These are phyloP conservation scores for Sminthopsis crassicaudata DNA, from an alignment of 2,113 vertebrate genomes.

Conservation along the genomic window DNA sequence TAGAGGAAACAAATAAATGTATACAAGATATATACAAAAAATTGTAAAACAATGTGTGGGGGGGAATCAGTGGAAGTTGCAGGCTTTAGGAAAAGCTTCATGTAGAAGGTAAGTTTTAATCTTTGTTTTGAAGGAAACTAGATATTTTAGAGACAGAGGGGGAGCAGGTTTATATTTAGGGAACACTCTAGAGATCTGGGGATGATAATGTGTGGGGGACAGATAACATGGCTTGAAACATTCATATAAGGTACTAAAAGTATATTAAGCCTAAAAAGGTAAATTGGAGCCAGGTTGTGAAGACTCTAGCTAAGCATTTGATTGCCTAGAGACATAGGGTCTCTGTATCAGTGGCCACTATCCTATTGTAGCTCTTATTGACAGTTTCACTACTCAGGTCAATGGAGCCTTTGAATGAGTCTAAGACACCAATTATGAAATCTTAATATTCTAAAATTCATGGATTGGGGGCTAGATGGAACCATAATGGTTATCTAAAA, in stretches of 20 bases:
- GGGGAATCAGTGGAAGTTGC: neutral
- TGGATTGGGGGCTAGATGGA: neutral
- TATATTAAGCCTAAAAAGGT: neutral
- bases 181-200: neutral
- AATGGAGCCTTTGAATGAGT: constrained; percentile 69
- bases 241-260: neutral
- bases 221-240: neutral
- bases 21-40: neutral
- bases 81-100: neutral
- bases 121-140: no score
- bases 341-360: neutral
- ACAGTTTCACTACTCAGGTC: constrained; percentile 76
- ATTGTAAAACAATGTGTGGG: neutral
- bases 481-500: neutral
- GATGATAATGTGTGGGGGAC: neutral
- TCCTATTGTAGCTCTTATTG: neutral
- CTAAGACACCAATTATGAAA: constrained; percentile 62
- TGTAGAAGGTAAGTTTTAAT: no score
- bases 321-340: neutral
- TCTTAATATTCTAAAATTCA: neutral
- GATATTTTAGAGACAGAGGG: no score
- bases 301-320: neutral
- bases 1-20: neutral
- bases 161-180: neutral
- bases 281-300: neutral